Base-by-base conservation (phyloP, 2,797 vertebrate species). In the Onychomys leucogaster region DNA sequence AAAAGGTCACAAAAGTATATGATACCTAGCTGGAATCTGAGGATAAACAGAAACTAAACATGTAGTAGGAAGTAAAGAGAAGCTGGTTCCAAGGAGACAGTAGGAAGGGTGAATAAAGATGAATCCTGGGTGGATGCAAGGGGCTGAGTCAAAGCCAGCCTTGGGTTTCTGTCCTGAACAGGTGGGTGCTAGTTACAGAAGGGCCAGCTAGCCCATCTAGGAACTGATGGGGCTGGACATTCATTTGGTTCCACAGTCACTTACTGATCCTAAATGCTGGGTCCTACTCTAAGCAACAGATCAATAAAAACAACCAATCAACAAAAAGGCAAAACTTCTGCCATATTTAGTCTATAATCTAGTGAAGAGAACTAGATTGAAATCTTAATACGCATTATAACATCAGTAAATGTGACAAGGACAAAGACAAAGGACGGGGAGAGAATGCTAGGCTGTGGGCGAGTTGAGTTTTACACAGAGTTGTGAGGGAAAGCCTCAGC, bases 1-100 rank as follows among this genome's bases (percentile, higher is more conserved):
- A 90, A 87, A 96, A 82, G 81, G 59, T 94, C 93, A 87, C 80
- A 89, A 78, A 57, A 73, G 46, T 67, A 27, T 37, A 55, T 29
- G 25, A 87, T 41, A 9, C 52, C 65, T 87, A 71, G 1, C n/a
- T 43, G 49, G n/a, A 73, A 21, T 57, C 86, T 59, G 69, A 57
- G 3, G 37, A 13, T 32, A 12, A 57, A 75, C 0, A 21, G 86
- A n/a, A 75, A 55, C 17, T 27, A 19, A 1, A n/a, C 86, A 13
- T 59, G n/a, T 19, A 52, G 25, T 41, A 43, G n/a, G 27, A 88
- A 73, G 19, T 32, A 41, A 52, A 32, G 49, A 55, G 46, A 69
- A 57, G 32, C 37, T 71, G 65, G 55, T 29, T 87, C 49, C 5
- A 3, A 55, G 67, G 52, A 73, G 7, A 27, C 4, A 19, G 55